A percentile compares a stretch with the other conserved stretches of the same genome.
Evolutionary conservation across 2,113 vertebrate genomes (phyloP).

Genomic region (Atractosteus spatula): DNA sequence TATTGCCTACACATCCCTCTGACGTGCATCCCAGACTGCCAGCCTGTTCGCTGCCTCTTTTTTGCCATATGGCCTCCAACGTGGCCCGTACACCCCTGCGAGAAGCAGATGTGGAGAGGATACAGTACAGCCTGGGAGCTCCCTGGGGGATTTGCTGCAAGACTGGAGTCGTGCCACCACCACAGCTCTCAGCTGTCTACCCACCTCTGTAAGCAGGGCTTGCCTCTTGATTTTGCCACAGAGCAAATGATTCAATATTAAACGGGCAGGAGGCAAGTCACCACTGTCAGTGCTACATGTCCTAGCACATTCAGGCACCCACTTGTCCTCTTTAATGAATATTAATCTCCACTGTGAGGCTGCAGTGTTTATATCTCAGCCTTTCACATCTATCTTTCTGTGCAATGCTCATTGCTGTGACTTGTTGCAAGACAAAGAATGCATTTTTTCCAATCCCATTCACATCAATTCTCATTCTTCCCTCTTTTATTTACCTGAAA

Average conservation of each 20-base stretch:
- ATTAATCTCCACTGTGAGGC: constrained; percentile 18
- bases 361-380: not conserved
- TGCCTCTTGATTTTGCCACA: constrained; percentile 37
- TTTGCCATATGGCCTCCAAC: constrained; percentile 61
- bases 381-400: too few species aligned
- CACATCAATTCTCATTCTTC: not conserved
- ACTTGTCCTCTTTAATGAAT: constrained; percentile 17
- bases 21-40: constrained; percentile 36
- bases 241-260: not conserved
- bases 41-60: constrained; percentile 19
- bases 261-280: constrained; percentile 34
- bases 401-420: too few species aligned
- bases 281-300: constrained; percentile 12
- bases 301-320: not conserved
- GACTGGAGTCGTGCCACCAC: constrained; percentile 30
- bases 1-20: constrained; percentile 50
- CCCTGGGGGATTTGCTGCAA: constrained; percentile 39
- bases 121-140: constrained; percentile 45
- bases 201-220: constrained; percentile 44
- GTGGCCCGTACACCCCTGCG: constrained; percentile 45
- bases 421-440: too few species aligned
- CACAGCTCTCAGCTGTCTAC: constrained; percentile 39
- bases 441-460: too few species aligned
- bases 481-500: constrained; percentile 10
- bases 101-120: constrained; percentile 61